Conservation (phyloP, 2,888 invertebrate genomes). For the Toxonevra muliebris region DNA sequence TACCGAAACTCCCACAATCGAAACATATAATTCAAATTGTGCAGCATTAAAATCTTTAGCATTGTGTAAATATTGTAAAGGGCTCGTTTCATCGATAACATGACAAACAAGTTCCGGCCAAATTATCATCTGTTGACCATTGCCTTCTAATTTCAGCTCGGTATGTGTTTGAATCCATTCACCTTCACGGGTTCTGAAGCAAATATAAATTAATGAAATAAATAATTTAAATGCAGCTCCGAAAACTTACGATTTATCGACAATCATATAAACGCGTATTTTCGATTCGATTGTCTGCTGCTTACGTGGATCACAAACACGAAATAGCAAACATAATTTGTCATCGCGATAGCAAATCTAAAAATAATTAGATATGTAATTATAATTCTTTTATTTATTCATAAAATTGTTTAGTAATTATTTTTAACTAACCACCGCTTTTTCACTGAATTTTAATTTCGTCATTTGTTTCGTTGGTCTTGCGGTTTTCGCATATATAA, state of each 20-base stretch:
- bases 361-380: constrained; percentile 9
- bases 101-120: constrained; percentile 92
- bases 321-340: constrained; percentile 78
- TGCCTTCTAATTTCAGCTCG: constrained; percentile 72
- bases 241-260: constrained; percentile 55
- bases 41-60: constrained; percentile 76
- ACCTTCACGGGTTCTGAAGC: constrained; percentile 69
- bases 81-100: constrained; percentile 79
- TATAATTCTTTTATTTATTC: no score
- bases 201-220: not conserved
- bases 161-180: constrained; percentile 80
- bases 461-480: constrained; percentile 80
- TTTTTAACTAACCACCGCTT: constrained; percentile 69
- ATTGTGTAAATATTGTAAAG: constrained; percentile 80
- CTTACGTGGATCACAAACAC: constrained; percentile 81
- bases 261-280: constrained; percentile 70
- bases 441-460: constrained; percentile 83
- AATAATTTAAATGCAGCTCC: no score
- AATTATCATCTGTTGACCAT: constrained; percentile 73
- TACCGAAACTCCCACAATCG: constrained; percentile 82
- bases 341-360: constrained; percentile 83
- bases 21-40: constrained; percentile 83
- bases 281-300: constrained; percentile 83
- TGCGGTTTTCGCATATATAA: constrained; percentile 81
- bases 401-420: no score